These are phyloP conservation scores for Callopanchax toddi DNA, from an alignment of 2,113 vertebrate genomes.

Conservation along the genomic window DNA sequence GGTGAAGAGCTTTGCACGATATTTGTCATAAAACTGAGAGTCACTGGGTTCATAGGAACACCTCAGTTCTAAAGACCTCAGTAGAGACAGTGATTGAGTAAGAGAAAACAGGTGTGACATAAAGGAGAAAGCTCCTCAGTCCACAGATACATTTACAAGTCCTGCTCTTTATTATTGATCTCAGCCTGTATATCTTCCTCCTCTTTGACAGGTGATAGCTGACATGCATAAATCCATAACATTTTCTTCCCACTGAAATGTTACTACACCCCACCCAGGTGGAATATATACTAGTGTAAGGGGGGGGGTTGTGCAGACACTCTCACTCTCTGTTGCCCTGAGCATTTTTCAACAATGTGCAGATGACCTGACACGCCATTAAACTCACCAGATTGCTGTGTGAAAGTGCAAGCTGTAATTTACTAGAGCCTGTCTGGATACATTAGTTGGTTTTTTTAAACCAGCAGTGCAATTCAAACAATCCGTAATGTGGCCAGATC, in stretches of 20 bases:
- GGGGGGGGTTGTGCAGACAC: constrained; percentile 1
- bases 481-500: constrained; percentile 27
- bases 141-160: constrained; percentile 47
- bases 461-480: constrained; percentile 17
- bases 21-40: background rate
- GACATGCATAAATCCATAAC: constrained; percentile 53
- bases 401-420: constrained; percentile 35
- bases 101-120: constrained; percentile 32
- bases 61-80: constrained; percentile 21
- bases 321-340: constrained; percentile 21
- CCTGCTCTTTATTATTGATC: constrained; percentile 51
- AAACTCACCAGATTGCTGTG: constrained; percentile 29
- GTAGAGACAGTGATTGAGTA: constrained; percentile 18
- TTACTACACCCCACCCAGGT: constrained; percentile 56
- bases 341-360: constrained; percentile 45
- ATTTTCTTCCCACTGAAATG: constrained; percentile 55
- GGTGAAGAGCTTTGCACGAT: background rate
- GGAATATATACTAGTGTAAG: constrained; percentile 11
- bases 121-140: constrained; percentile 30
- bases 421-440: constrained; percentile 7
- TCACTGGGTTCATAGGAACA: constrained; percentile 26
- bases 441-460: constrained; percentile 2
- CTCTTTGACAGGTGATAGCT: constrained; percentile 60
- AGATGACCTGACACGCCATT: constrained; percentile 52
- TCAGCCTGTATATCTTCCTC: constrained; percentile 50